These are phyloP conservation scores for Tadarida brasiliensis DNA, from an alignment of 2,797 vertebrate genomes.

Conservation along the genomic window DNA sequence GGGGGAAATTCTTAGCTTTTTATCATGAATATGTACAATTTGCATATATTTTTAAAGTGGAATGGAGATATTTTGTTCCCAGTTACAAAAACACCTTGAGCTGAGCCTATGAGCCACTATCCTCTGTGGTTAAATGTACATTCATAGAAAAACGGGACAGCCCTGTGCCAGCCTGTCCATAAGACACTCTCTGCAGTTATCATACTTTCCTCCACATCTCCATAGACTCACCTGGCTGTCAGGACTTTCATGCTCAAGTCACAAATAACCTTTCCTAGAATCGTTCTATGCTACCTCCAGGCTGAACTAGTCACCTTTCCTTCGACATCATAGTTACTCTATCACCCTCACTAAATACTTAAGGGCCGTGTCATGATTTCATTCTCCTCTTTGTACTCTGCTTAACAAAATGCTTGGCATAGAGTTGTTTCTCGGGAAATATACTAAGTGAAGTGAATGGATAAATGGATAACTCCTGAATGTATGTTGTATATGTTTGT, in stretches of 20 bases:
- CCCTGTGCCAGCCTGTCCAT: fast-evolving
- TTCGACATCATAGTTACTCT: neutral
- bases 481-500: neutral
- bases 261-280: neutral
- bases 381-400: neutral
- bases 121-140: neutral
- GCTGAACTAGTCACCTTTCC: neutral
- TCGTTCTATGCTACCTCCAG: neutral
- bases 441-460: neutral
- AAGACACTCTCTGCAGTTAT: neutral
- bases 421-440: neutral
- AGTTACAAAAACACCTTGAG: neutral
- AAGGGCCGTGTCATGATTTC: neutral
- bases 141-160: neutral
- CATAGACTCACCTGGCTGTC: fast-evolving
- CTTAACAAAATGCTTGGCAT: neutral
- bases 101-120: neutral
- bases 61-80: neutral
- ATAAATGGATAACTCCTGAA: neutral
- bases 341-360: neutral
- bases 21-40: neutral
- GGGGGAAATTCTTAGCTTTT: neutral
- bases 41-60: neutral
- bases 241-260: neutral
- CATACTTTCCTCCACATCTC: neutral